phyloP scores from a whole-genome alignment of 2,888 invertebrate genomes.

The Melipona beecheii region DNA sequence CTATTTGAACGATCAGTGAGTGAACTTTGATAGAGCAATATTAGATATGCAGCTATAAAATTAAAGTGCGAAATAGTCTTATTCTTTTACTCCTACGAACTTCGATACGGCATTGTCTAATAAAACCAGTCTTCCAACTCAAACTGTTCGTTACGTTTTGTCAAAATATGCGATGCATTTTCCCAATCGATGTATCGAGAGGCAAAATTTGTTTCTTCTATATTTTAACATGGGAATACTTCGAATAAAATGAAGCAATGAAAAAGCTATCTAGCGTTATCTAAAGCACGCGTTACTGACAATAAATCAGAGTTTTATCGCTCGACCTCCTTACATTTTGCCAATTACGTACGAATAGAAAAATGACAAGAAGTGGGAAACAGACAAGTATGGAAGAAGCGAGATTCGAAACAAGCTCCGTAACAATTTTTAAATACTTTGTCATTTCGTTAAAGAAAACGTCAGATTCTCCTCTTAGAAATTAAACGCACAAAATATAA shows the following conservation, averaged over 20 bases:
- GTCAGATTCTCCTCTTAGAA: neutral
- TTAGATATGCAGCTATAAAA: constrained; percentile 58
- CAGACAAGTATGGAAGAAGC: constrained; percentile 32
- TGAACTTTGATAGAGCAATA: constrained; percentile 49
- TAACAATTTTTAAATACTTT: constrained; percentile 48
- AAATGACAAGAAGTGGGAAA: constrained; percentile 33
- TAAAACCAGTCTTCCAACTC: constrained; percentile 63
- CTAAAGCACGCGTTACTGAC: constrained; percentile 8
- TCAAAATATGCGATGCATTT: constrained; percentile 22
- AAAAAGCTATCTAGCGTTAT: neutral
- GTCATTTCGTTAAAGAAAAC: constrained; percentile 5
- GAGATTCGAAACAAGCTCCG: constrained; percentile 20
- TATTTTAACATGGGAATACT: constrained; percentile 12
- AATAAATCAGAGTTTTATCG: neutral
- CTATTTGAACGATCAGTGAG: constrained; percentile 50
- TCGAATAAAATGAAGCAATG: neutral
- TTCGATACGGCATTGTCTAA: constrained; percentile 44
- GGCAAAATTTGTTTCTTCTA: neutral
- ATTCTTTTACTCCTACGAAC: constrained; percentile 45
- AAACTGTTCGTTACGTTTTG: constrained; percentile 36
- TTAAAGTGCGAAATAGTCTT: constrained; percentile 61
- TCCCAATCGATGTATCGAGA: constrained; percentile 9
- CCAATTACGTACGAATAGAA: constrained; percentile 13
- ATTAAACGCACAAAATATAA: constrained; percentile 8
- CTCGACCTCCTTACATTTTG: neutral